These are phyloP conservation scores for Petroica traversi DNA, from an alignment of 2,113 vertebrate genomes.

Conservation along the genomic window DNA sequence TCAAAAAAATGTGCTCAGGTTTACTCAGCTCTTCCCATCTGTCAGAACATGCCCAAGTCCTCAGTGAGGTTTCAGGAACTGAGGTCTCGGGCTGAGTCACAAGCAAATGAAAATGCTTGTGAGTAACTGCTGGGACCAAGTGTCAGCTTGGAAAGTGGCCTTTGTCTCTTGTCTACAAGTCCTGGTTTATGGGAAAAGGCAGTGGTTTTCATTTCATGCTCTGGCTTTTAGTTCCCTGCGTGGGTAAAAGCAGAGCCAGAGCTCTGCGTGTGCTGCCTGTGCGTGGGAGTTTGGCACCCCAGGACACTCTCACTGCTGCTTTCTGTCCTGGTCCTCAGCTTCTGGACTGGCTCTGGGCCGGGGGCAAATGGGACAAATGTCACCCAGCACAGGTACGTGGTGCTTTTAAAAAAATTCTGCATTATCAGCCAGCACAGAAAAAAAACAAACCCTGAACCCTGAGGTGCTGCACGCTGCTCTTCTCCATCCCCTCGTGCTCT, in stretches of 20 bases:
- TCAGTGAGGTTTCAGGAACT: neutral
- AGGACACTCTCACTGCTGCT: neutral
- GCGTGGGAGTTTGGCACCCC: no score
- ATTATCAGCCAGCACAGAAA: neutral
- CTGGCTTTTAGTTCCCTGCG: neutral
- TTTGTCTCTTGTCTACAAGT: neutral
- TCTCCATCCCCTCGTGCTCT: neutral
- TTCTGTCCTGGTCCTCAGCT: neutral
- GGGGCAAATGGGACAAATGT: neutral
- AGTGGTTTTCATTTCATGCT: neutral
- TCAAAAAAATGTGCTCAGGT: neutral
- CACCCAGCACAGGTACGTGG: neutral
- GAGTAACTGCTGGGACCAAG: neutral
- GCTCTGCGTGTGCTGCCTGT: fast-evolving
- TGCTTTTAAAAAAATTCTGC: neutral
- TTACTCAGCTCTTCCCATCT: neutral
- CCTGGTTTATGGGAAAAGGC: neutral
- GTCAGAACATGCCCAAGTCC: neutral
- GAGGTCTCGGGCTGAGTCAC: neutral
- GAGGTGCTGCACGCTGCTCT: neutral
- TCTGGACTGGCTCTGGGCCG: neutral
- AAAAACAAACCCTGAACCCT: no score
- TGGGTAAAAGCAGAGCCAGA: neutral
- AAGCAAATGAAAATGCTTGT: neutral
- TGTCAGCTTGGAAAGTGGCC: neutral